Evolutionary conservation across 2,888 invertebrate species (phyloP).

Genomic region (Orthonychiurus folsomi): DNA sequence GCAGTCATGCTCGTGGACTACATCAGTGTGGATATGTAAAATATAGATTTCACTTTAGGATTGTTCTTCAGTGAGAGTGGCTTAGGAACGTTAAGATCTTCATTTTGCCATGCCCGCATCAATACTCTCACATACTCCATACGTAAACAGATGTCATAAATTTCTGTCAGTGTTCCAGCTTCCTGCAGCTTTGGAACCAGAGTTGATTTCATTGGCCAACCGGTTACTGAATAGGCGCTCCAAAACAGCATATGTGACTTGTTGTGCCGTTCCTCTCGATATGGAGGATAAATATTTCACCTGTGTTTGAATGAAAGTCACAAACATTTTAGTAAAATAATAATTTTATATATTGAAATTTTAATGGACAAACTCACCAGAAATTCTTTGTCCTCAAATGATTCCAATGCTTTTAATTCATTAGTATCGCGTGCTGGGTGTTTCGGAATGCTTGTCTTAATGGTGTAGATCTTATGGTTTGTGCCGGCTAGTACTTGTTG

Average conservation of each 20-base stretch:
- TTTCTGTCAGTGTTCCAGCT: too few species aligned
- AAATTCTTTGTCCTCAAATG: background rate
- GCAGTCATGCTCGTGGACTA: too few species aligned
- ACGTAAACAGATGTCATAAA: too few species aligned
- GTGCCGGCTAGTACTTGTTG: background rate
- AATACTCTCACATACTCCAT: too few species aligned
- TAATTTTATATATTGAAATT: too few species aligned
- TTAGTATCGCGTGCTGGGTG: background rate
- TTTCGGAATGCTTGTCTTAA: background rate
- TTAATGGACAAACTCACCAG: too few species aligned
- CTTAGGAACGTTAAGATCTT: too few species aligned
- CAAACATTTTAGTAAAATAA: too few species aligned
- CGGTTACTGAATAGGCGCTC: background rate
- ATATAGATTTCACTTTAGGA: too few species aligned
- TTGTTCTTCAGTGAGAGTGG: too few species aligned
- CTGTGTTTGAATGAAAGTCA: background rate
- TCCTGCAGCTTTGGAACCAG: background rate
- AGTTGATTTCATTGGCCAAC: background rate
- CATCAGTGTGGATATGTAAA: too few species aligned
- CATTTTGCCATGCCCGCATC: too few species aligned
- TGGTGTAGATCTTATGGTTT: background rate
- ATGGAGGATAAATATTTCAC: background rate
- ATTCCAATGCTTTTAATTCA: background rate
- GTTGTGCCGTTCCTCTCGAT: background rate
- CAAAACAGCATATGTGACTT: background rate